Conservation (phyloP, 2,113 vertebrate genomes). For the Melospiza melodia region DNA sequence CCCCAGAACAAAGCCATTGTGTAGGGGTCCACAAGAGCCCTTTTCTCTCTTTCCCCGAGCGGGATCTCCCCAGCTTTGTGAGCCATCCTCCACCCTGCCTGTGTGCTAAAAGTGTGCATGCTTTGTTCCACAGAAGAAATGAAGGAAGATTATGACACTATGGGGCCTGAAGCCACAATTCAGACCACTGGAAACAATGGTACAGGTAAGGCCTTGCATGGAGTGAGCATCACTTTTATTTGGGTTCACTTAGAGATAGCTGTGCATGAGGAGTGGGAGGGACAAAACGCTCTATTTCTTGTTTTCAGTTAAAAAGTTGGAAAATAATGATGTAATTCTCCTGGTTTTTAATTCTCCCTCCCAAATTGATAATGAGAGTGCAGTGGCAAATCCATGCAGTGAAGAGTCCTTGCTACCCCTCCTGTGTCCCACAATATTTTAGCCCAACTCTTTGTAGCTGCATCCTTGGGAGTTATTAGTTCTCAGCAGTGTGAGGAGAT, state of each 20-base stretch:
- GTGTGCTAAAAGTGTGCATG: slow-evolving; percentile 69
- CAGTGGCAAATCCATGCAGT: not conserved
- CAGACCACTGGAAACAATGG: slow-evolving; percentile 90
- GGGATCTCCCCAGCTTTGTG: slow-evolving; percentile 70
- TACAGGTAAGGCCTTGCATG: slow-evolving; percentile 85
- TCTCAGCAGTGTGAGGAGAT: not conserved
- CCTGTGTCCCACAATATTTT: rapidly evolving
- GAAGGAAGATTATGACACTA: slow-evolving; percentile 94
- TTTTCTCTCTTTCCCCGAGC: slow-evolving; percentile 69
- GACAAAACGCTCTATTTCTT: not conserved
- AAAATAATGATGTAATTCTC: not conserved
- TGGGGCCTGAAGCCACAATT: slow-evolving; percentile 90
- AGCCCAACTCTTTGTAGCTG: not conserved
- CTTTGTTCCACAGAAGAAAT: slow-evolving; percentile 90
- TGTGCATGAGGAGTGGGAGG: not conserved
- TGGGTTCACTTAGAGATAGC: not conserved
- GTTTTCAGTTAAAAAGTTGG: not conserved
- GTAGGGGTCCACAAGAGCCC: slow-evolving; percentile 70
- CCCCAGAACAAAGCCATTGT: slow-evolving; percentile 78
- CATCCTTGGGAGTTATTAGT: not conserved
- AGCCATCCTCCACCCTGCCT: slow-evolving; percentile 33
- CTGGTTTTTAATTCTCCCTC: not conserved
- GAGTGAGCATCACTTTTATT: not conserved
- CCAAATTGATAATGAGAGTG: too few relatives aligned
- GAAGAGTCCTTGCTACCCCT: not conserved